A percentile compares a stretch with the other conserved stretches of the same genome.
These are phyloP conservation scores for Benitochromis conjunctus DNA, from an alignment of 2,113 vertebrate species.

Conservation along the genomic window DNA sequence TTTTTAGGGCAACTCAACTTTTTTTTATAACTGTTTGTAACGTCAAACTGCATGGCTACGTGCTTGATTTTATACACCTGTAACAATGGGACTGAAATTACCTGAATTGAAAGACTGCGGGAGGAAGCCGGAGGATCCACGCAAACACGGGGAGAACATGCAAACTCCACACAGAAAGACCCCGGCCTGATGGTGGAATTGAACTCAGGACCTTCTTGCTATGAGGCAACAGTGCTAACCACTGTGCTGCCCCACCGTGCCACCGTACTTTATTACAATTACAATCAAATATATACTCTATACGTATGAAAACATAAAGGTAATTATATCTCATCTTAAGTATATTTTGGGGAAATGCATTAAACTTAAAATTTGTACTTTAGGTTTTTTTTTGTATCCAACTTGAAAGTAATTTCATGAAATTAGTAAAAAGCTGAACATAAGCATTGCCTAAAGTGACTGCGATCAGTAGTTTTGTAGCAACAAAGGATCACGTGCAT, in stretches of 20 bases:
- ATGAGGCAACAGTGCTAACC: too few relatives aligned
- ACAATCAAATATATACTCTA: neutral
- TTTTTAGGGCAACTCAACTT: rapidly evolving
- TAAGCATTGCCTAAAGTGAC: too few relatives aligned
- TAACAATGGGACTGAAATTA: neutral
- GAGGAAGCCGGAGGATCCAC: too few relatives aligned
- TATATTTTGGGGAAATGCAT: neutral
- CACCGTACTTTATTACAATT: neutral
- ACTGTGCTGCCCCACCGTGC: too few relatives aligned
- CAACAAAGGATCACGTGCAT: neutral
- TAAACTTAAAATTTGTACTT: neutral
- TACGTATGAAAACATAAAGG: neutral
- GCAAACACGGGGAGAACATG: too few relatives aligned
- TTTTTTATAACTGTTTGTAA: neutral
- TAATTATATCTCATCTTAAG: rapidly evolving
- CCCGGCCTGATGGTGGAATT: too few relatives aligned
- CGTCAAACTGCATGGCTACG: neutral
- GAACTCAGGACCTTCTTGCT: too few relatives aligned
- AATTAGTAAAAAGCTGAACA: too few relatives aligned
- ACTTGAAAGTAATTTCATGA: neutral
- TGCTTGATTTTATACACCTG: neutral
- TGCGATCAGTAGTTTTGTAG: neutral
- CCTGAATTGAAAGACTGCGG: too few relatives aligned
- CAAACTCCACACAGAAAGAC: too few relatives aligned
- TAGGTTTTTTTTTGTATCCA: neutral